These are phyloP conservation scores for Tapirus terrestris DNA, from an alignment of 2,113 vertebrate species.

Conservation along the genomic window DNA sequence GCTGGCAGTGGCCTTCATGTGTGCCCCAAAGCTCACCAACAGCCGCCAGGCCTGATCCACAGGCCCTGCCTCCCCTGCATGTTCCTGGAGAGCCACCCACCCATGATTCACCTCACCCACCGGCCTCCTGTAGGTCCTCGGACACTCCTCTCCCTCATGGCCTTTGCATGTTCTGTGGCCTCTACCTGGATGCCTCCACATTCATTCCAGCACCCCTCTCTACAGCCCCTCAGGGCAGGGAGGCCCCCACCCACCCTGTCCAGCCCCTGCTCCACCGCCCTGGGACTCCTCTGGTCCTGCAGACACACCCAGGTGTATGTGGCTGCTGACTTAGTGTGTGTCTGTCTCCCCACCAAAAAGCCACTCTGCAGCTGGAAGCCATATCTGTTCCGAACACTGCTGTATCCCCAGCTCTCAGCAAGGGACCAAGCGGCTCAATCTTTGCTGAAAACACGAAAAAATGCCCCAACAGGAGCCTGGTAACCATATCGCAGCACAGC, in stretches of 20 bases:
- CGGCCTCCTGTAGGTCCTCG: not conserved
- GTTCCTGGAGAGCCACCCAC: rapidly evolving
- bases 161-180: not conserved
- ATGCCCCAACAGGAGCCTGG: not conserved
- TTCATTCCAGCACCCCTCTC: not conserved
- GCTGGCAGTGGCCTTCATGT: rapidly evolving
- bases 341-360: not conserved
- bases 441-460: not conserved
- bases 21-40: too few relatives aligned
- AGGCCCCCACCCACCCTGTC: too few relatives aligned
- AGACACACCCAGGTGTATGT: too few relatives aligned
- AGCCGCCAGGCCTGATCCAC: not conserved
- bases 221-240: too few relatives aligned
- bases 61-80: not conserved
- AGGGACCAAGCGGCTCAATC: not conserved
- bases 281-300: not conserved
- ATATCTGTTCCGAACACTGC: not conserved
- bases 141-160: not conserved
- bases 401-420: not conserved
- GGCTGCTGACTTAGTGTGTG: not conserved
- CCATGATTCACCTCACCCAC: not conserved
- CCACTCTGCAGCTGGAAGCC: not conserved
- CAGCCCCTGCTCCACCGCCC: rapidly evolving
- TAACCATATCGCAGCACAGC: not conserved
- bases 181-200: not conserved